phyloP scores from a whole-genome alignment of 2,797 vertebrate genomes.

The Typhlichthys eigenmanni region DNA sequence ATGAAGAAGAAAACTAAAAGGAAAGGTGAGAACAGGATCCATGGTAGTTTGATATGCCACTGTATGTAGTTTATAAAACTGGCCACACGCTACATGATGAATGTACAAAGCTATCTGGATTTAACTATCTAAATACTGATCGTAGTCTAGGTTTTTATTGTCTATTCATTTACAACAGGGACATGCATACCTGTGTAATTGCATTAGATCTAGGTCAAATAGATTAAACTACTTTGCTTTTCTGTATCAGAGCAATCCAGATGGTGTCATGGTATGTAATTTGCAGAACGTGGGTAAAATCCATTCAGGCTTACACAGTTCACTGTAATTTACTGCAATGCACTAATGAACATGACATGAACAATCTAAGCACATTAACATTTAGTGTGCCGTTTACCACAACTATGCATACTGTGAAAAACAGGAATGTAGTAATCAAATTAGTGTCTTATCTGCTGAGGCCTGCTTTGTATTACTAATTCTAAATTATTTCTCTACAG shows the following conservation, averaged over 20 bases:
- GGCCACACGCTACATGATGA: not conserved
- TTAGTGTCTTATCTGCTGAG: too few relatives aligned
- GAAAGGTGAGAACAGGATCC: slow-evolving; percentile 55
- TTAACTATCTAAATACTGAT: too few relatives aligned
- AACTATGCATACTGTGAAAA: not conserved
- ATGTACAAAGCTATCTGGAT: not conserved
- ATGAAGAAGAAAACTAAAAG: slow-evolving; percentile 80
- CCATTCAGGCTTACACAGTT: too few relatives aligned
- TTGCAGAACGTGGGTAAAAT: too few relatives aligned
- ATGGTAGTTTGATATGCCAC: not conserved
- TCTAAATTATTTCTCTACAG: slow-evolving; percentile 47
- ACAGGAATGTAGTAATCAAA: not conserved
- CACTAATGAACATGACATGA: not conserved
- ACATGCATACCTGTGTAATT: too few relatives aligned
- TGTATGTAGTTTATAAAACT: not conserved
- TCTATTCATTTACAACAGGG: too few relatives aligned
- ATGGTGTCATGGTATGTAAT: not conserved
- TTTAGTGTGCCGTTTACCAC: not conserved
- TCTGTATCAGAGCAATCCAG: not conserved
- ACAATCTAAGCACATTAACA: not conserved
- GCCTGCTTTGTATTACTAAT: not conserved
- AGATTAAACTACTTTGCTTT: not conserved
- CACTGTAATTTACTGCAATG: not conserved
- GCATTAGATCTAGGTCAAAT: too few relatives aligned
- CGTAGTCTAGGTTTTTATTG: too few relatives aligned